Base-by-base conservation (phyloP, 1,140 invertebrate species). In the Megathymus violae region DNA sequence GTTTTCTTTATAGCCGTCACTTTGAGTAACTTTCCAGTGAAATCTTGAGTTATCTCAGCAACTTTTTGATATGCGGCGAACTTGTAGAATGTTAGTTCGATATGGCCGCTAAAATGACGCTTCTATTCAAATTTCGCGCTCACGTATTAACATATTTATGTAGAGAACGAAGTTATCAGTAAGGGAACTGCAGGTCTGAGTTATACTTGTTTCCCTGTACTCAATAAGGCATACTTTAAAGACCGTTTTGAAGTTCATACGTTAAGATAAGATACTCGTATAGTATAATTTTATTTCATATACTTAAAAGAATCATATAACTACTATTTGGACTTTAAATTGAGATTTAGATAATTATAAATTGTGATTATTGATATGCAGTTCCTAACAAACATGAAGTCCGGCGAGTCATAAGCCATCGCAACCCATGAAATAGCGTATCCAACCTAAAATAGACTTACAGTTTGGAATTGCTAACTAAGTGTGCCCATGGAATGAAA, bases 1-100 rank as follows among this genome's bases (percentile, higher is more conserved):
- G 25, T 15, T 58, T 34, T 44, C 40, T 58, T 46, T 58, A 58
- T 46, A 10, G 52, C 13, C 17, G 9, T 46, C 52, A 58, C n/a
- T 58, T 58, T 46, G 52, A 16, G 52, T 56, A 58, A 58, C 52
- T 58, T 58, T 58, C 52, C 52, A 58, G 41, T 38, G 52, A 58
- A 58, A 11, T 19, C 51, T 58, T 58, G 52, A 58, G 52, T 58
- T 58, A 58, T 58, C 36, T 43, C 14, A 43, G 22, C 52, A 25
- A 56, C 40, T 46, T 56, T 56, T 56, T 58, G 52, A 58, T 44
- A 44, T 58, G 22, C 52, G 52, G 25, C 25, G 10, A 58, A 59
- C 25, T 41, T 16, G 27, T 46, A 44, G 54, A 59, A 59, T 59
- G 54, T 15, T 9, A 15, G 6, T 22, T 7, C 22, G 41, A n/a